These are phyloP conservation scores for Ceratotherium simum DNA, from an alignment of 2,113 vertebrate genomes.

Conservation along the genomic window DNA sequence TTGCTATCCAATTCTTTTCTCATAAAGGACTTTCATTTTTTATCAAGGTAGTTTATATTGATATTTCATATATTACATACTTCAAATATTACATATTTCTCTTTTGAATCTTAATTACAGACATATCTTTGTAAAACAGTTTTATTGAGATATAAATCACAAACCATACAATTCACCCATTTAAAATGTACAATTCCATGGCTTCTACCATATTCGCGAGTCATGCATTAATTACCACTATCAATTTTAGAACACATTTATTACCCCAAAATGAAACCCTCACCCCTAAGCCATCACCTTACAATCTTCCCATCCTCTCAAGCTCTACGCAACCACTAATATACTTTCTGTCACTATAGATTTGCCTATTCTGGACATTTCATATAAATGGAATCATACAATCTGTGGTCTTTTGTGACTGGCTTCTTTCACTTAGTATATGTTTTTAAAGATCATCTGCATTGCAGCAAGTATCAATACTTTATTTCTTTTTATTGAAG, in stretches of 20 bases:
- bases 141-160: constrained; percentile 14
- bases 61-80: not conserved
- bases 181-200: not conserved
- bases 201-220: not conserved
- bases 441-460: not conserved
- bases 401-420: not conserved
- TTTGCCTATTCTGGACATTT: not conserved
- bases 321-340: not conserved
- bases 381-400: not conserved
- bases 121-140: not conserved
- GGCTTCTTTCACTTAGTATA: not conserved
- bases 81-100: constrained; percentile 25
- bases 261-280: not conserved
- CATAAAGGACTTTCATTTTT: not conserved
- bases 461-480: not conserved
- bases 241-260: constrained; percentile 11
- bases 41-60: not conserved
- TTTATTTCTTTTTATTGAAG: not conserved
- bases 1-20: constrained; percentile 11
- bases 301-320: not conserved
- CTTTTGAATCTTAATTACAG: not conserved
- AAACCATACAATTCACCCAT: not conserved
- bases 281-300: not conserved
- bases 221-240: not conserved
- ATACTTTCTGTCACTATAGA: not conserved